These are phyloP conservation scores for Rhadinocentrus ornatus DNA, from an alignment of 2,797 vertebrate species.

Conservation along the genomic window DNA sequence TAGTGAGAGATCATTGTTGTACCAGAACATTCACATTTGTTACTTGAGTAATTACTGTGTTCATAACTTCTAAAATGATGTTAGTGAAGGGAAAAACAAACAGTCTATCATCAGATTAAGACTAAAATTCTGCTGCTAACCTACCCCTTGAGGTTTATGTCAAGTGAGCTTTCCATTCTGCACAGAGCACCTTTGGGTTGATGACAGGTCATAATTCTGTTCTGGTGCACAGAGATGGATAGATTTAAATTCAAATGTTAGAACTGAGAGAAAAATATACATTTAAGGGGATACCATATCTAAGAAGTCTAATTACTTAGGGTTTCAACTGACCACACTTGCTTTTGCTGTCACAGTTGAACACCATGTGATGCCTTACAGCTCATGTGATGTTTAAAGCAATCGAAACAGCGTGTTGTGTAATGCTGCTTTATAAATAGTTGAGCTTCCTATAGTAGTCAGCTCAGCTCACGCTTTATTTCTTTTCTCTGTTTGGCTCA, in stretches of 20 bases:
- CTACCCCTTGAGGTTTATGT: not conserved
- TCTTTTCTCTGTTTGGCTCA: not conserved
- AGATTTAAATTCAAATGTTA: not conserved
- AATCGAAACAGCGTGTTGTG: not conserved
- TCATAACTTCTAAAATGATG: not conserved
- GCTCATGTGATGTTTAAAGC: constrained; percentile 15
- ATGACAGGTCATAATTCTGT: not conserved
- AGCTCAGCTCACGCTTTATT: not conserved
- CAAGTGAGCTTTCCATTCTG: not conserved
- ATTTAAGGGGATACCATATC: not conserved
- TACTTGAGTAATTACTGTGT: not conserved
- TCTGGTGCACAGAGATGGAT: not conserved
- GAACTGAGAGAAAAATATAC: not conserved
- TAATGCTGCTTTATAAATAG: not conserved
- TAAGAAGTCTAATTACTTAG: not conserved
- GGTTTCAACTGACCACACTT: constrained; percentile 14
- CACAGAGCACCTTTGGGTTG: not conserved
- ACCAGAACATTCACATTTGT: not conserved
- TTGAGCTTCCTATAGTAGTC: not conserved
- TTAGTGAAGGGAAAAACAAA: not conserved
- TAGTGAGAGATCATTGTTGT: constrained; percentile 8
- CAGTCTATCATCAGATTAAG: not conserved
- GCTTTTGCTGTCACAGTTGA: constrained; percentile 20
- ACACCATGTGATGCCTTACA: constrained; percentile 5
- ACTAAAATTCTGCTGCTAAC: constrained; percentile 8